Conservation (phyloP, 2,888 invertebrate species). For the Leptopilina myrica region DNA sequence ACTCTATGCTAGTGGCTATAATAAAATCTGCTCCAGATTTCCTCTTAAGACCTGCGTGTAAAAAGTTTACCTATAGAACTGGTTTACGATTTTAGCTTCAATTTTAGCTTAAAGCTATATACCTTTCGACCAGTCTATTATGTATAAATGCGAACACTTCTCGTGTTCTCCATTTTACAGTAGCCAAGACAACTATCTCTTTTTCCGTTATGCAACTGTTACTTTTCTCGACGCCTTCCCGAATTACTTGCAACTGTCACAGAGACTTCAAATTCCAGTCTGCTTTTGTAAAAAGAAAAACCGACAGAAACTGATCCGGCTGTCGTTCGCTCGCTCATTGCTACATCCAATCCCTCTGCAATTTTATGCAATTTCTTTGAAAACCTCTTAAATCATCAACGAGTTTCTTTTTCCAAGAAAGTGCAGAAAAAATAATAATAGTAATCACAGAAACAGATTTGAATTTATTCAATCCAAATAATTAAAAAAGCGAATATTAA, state of each 20-base stretch:
- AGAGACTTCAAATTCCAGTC: slow-evolving; percentile 28
- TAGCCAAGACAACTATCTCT: slow-evolving; percentile 70
- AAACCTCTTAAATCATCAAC: slow-evolving; percentile 5
- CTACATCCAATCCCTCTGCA: neutral
- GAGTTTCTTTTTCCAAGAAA: neutral
- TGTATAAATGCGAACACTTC: slow-evolving; percentile 57
- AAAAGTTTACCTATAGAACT: slow-evolving; percentile 42
- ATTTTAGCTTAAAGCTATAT: slow-evolving; percentile 24
- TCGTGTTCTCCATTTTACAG: slow-evolving; percentile 59
- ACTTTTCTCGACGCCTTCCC: slow-evolving; percentile 63
- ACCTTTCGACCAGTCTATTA: slow-evolving; percentile 29
- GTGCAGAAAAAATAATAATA: neutral
- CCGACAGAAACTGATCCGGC: slow-evolving; percentile 39
- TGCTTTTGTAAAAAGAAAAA: slow-evolving; percentile 8
- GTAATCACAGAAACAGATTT: too few species aligned
- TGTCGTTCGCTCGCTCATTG: neutral
- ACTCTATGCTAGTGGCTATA: neutral
- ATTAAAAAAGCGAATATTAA: too few species aligned
- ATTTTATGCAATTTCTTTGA: slow-evolving; percentile 19
- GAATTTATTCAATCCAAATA: too few species aligned
- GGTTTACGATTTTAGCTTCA: slow-evolving; percentile 40
- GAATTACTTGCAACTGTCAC: slow-evolving; percentile 49
- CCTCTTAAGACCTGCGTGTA: slow-evolving; percentile 53
- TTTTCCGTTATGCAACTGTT: slow-evolving; percentile 70
- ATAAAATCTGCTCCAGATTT: slow-evolving; percentile 60